phyloP scores from a whole-genome alignment of 2,888 invertebrate species.

The Seira ritae region DNA sequence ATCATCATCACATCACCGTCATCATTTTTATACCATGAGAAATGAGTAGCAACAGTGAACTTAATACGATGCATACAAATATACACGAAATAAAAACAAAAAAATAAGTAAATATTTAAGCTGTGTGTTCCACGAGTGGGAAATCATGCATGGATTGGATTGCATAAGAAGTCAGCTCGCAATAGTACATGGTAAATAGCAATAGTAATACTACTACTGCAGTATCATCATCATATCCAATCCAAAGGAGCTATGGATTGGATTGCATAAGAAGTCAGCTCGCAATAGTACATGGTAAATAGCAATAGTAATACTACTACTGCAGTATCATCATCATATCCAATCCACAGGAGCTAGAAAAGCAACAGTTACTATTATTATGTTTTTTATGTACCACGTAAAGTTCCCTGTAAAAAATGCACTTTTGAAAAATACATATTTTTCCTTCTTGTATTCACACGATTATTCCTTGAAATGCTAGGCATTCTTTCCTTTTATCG shows the following conservation, averaged over 20 bases:
- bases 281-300: too few relatives aligned
- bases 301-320: too few relatives aligned
- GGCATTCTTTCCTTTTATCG: conserved; percentile 2
- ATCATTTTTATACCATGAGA: too few relatives aligned
- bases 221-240: too few relatives aligned
- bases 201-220: too few relatives aligned
- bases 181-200: too few relatives aligned
- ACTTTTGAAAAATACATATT: not conserved
- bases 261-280: conserved; percentile 24
- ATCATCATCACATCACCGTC: conserved; percentile 29
- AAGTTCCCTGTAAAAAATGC: conserved; percentile 25
- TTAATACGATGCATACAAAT: conserved; percentile 24
- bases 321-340: too few relatives aligned
- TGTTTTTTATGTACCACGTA: too few relatives aligned
- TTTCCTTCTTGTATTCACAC: not conserved
- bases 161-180: conserved; percentile 25
- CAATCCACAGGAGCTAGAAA: too few relatives aligned
- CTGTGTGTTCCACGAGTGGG: conserved; percentile 28
- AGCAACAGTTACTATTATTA: conserved; percentile 45
- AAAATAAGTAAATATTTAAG: not conserved
- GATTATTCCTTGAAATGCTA: conserved; percentile 20
- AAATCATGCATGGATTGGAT: conserved; percentile 27
- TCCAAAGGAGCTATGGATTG: too few relatives aligned
- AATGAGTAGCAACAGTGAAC: too few relatives aligned
- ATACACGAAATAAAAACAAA: conserved; percentile 32